Percentiles rank a stretch among this genome's conserved stretches.
Evolutionary conservation across 2,797 vertebrate species (phyloP).

Genomic region (Podargus strigoides): DNA sequence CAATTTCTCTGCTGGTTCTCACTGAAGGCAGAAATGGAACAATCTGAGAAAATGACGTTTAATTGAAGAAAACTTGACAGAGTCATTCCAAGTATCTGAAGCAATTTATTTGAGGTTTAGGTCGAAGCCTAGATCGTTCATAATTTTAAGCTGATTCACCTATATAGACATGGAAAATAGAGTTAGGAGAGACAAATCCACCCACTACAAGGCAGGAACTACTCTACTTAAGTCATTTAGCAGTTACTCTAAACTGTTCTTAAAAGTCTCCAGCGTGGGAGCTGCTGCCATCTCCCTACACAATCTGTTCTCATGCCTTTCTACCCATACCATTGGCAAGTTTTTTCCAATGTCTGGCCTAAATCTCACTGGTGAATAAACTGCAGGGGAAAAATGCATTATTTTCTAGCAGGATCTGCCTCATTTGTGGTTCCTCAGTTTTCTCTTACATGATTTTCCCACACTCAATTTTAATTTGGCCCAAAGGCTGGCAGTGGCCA

Average conservation of each 20-base stretch:
- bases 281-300: not conserved
- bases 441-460: not conserved
- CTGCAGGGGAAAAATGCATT: not conserved
- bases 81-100: not conserved
- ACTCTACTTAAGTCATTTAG: slow-evolving; percentile 8
- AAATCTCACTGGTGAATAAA: not conserved
- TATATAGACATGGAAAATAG: not conserved
- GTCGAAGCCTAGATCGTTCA: not conserved
- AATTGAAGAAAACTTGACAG: not conserved
- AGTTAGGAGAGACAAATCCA: not conserved
- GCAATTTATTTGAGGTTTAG: not conserved
- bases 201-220: not conserved
- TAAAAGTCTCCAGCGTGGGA: not conserved
- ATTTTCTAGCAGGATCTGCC: not conserved
- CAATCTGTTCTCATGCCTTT: slow-evolving; percentile 19
- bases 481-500: not conserved
- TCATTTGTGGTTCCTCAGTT: not conserved
- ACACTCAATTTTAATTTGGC: not conserved
- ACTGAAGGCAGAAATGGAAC: not conserved
- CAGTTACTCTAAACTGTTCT: slow-evolving; percentile 30
- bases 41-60: not conserved
- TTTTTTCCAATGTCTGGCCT: not conserved
- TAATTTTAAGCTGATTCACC: not conserved
- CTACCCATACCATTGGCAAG: not conserved
- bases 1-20: not conserved